Conservation (phyloP, 2,797 vertebrate genomes). For the Gila robusta region DNA sequence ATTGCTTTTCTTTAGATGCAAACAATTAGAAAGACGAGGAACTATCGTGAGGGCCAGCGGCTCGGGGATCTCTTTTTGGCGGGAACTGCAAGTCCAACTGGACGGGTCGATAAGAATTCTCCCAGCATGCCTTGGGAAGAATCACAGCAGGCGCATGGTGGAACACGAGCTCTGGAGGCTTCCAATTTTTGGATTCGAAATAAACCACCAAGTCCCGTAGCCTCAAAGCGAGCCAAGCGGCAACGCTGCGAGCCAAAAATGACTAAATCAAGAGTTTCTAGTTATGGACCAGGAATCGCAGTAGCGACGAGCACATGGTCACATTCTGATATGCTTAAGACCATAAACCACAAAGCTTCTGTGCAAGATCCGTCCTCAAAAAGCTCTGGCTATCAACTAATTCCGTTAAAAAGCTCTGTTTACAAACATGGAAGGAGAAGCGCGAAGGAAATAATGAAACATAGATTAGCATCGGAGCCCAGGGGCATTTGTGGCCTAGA, state of each 20-base stretch:
- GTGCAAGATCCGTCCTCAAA: slow-evolving; percentile 53
- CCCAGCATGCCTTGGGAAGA: slow-evolving; percentile 71
- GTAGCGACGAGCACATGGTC: slow-evolving; percentile 53
- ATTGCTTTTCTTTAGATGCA: slow-evolving; percentile 65
- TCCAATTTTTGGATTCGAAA: slow-evolving; percentile 30
- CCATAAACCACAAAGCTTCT: slow-evolving; percentile 64
- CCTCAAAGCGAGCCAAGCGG: slow-evolving; percentile 19
- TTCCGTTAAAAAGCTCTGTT: slow-evolving; percentile 76
- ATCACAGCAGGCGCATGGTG: slow-evolving; percentile 49
- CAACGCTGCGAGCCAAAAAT: slow-evolving; percentile 41
- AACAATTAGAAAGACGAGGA: slow-evolving; percentile 66
- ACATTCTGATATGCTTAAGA: slow-evolving; percentile 75
- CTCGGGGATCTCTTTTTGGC: slow-evolving; percentile 69
- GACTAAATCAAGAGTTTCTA: slow-evolving; percentile 54
- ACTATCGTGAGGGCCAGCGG: slow-evolving; percentile 49
- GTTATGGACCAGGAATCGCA: background rate
- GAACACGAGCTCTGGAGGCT: slow-evolving; percentile 37
- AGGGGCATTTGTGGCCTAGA: slow-evolving; percentile 80
- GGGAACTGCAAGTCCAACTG: slow-evolving; percentile 70
- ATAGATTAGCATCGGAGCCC: slow-evolving; percentile 81
- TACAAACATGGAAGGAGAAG: slow-evolving; percentile 75
- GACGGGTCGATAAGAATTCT: slow-evolving; percentile 72
- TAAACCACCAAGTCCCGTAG: slow-evolving; percentile 17
- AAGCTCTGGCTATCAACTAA: slow-evolving; percentile 68
- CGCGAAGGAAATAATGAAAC: slow-evolving; percentile 75